A percentile compares a stretch with the other conserved stretches of the same genome.
Evolutionary conservation across 2,113 vertebrate species (phyloP).

Genomic region (Strix uralensis): DNA sequence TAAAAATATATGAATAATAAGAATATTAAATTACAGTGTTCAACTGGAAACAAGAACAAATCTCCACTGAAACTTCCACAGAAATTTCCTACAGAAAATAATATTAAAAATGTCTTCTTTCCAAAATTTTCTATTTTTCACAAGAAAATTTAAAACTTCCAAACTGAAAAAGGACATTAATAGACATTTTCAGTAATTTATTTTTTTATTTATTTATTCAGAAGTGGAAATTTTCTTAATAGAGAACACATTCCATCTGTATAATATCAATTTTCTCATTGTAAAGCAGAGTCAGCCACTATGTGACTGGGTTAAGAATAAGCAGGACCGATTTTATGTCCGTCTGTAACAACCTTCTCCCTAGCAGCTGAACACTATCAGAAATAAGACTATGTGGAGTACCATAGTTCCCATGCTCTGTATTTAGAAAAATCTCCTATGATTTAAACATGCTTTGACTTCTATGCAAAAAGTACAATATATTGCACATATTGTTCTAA

Average conservation of each 20-base stretch:
- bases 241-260: neutral
- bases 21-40: conserved; percentile 50
- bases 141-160: neutral
- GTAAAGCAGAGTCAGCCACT: neutral
- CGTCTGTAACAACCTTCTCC: neutral
- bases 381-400: neutral
- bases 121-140: conserved; percentile 7
- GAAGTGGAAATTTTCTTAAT: neutral
- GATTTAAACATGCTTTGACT: neutral
- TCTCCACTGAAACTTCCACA: neutral
- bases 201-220: neutral
- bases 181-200: neutral
- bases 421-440: neutral
- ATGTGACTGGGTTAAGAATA: neutral
- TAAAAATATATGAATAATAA: conserved; percentile 39
- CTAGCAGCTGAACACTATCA: conserved; percentile 28
- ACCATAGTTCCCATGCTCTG: neutral
- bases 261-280: neutral
- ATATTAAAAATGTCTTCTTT: neutral
- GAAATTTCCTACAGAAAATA: conserved; percentile 5
- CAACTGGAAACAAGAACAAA: conserved; percentile 3
- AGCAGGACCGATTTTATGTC: neutral
- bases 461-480: neutral
- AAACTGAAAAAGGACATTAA: neutral
- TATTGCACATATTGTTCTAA: neutral